Base-by-base conservation (phyloP, 1,140 invertebrate species). In the Camponotus floridanus region DNA sequence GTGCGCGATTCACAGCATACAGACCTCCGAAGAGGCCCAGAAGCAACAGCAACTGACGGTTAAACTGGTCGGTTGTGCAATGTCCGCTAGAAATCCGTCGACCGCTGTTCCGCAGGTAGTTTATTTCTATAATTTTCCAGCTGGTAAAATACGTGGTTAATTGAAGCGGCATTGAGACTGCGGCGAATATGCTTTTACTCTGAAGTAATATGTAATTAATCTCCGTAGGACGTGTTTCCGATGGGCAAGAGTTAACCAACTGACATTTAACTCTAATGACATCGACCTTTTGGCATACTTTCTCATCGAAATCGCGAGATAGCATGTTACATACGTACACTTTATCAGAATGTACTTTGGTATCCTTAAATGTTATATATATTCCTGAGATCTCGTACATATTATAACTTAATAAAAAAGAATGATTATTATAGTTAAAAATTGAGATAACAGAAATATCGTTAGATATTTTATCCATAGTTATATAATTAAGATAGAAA, bases 21-120 rank as follows among this genome's bases (percentile, higher is more conserved):
- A 87, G 51, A 85, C 85, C 59, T 48, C 31, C 21, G 90, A 91
- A 31, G 92, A 96, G 59, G 85, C 93, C 91, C 91, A 94, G 83
- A 71, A 90, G 3, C 91, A 94, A 71, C 95, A 96, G 87, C 74
- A 90, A 51, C 86, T 93, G 61, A 93, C 92, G 71, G 93, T 96
- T 18, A 91, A 95, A 64, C 95, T 96, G 71, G 95, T 96, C 9
- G 92, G 94, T 86, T 97, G 96, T 88, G 94, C 95, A 70, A 96
- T 97, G 96, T 61, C 88, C 64, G 91, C 89, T 74, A 87, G 55
- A 42, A 90, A 94, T 86, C 95, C 94, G 9, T 71, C 92, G 8
- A 86, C 80, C 26, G 91, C 93, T 0, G 91, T 94, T 5, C 86
- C 85, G 31, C 85, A 90, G 91, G 93, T 93, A 92, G 11, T 2